A percentile compares a stretch with the other conserved stretches of the same genome.
Conservation (phyloP, 2,888 invertebrate species). For the Lasioglossum marginatum region DNA sequence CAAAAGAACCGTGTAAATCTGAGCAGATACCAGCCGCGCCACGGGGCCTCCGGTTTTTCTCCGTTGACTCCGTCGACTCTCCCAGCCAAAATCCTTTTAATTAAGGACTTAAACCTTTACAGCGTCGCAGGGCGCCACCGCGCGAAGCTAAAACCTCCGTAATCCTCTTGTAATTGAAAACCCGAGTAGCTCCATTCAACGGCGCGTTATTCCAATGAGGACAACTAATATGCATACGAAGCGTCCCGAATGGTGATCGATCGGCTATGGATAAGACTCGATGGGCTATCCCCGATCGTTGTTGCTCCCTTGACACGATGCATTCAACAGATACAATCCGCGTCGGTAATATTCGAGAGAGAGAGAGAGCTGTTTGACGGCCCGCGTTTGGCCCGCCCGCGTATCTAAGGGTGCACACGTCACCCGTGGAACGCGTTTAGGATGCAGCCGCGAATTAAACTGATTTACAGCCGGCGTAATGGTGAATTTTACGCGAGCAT, state of each 20-base stretch:
- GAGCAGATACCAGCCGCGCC: neutral
- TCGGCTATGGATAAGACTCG: neutral
- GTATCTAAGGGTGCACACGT: slow-evolving; percentile 35
- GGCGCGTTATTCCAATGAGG: slow-evolving; percentile 19
- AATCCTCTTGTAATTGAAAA: slow-evolving; percentile 1
- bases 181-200: neutral
- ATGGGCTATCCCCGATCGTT: slow-evolving; percentile 11
- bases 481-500: slow-evolving; percentile 41
- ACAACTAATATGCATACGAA: neutral
- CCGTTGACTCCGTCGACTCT: neutral
- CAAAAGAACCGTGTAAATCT: neutral
- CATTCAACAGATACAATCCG: slow-evolving; percentile 14
- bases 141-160: neutral
- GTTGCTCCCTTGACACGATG: slow-evolving; percentile 15
- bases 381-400: neutral
- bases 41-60: neutral
- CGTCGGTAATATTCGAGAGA: slow-evolving; percentile 21
- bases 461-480: slow-evolving; percentile 48
- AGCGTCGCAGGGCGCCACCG: neutral
- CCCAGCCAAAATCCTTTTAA: neutral
- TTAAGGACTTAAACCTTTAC: neutral
- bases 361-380: neutral
- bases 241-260: neutral
- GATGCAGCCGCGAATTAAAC: slow-evolving; percentile 48
- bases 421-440: slow-evolving; percentile 26